Percentiles rank a stretch among this genome's conserved stretches.
Evolutionary conservation across 2,113 vertebrate genomes (phyloP).

Genomic region (Pionites leucogaster): DNA sequence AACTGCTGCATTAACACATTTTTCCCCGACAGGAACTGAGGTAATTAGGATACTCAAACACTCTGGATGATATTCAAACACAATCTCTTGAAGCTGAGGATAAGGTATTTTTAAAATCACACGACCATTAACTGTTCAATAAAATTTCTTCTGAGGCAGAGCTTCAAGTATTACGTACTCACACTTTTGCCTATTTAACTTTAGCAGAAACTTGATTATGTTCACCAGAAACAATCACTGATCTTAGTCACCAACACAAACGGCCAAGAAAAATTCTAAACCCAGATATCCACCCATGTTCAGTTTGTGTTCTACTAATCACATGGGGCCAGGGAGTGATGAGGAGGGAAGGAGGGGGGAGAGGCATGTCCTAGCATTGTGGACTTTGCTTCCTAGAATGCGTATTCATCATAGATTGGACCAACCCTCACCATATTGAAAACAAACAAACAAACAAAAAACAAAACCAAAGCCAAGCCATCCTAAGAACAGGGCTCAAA

Average conservation of each 20-base stretch:
- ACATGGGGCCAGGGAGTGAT: not conserved
- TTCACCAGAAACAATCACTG: not conserved
- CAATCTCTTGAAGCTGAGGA: not conserved
- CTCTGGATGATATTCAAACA: not conserved
- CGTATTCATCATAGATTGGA: not conserved
- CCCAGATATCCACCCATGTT: not conserved
- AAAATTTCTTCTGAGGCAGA: not conserved
- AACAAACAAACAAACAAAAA: not conserved
- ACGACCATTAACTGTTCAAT: not conserved
- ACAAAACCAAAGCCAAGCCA: not conserved
- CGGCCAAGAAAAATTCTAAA: not conserved
- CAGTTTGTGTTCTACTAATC: not conserved
- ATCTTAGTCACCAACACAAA: not conserved
- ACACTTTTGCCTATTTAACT: not conserved
- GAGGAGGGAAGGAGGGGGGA: accelerated
- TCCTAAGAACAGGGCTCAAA: not conserved
- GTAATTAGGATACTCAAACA: not conserved
- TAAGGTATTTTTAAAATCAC: not conserved
- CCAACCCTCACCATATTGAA: not conserved
- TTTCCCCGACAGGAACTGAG: not conserved
- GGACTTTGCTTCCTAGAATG: not conserved
- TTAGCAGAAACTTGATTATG: not conserved
- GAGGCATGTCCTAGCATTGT: not conserved
- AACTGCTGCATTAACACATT: conserved; percentile 21
- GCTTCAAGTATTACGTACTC: not conserved